These are phyloP conservation scores for Agrochola macilenta DNA, from an alignment of 2,888 invertebrate genomes.

Conservation along the genomic window DNA sequence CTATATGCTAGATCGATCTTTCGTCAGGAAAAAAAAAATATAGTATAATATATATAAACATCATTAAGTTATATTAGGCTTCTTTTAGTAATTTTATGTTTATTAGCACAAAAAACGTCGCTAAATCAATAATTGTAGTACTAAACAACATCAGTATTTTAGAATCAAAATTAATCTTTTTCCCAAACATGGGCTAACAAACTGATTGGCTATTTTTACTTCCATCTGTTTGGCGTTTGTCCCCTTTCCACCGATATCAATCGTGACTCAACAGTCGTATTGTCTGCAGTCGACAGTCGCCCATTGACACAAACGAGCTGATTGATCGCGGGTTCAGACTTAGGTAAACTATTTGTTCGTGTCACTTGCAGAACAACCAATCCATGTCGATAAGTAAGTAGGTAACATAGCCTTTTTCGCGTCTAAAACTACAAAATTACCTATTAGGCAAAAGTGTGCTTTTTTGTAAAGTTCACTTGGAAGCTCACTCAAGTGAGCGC, in stretches of 20 bases:
- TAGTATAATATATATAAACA: too few relatives aligned
- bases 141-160: not conserved
- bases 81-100: too few relatives aligned
- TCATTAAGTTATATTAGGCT: too few relatives aligned
- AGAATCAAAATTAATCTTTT: not conserved
- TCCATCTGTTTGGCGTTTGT: not conserved
- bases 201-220: not conserved
- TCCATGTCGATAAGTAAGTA: not conserved
- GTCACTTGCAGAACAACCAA: constrained; percentile 18
- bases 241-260: constrained; percentile 10
- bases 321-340: constrained; percentile 32
- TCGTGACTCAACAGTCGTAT: constrained; percentile 19
- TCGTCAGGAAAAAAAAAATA: too few relatives aligned
- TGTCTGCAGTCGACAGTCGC: constrained; percentile 27
- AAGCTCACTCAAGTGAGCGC: not conserved
- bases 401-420: not conserved
- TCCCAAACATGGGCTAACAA: not conserved
- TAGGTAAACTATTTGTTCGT: constrained; percentile 34
- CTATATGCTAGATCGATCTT: too few relatives aligned
- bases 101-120: too few relatives aligned
- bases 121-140: not conserved
- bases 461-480: not conserved
- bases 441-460: not conserved
- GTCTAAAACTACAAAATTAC: not conserved
- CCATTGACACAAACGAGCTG: constrained; percentile 28